A percentile compares a stretch with the other conserved stretches of the same genome.
Evolutionary conservation across 2,113 vertebrate species (phyloP).

Genomic region (Eurypyga helias): DNA sequence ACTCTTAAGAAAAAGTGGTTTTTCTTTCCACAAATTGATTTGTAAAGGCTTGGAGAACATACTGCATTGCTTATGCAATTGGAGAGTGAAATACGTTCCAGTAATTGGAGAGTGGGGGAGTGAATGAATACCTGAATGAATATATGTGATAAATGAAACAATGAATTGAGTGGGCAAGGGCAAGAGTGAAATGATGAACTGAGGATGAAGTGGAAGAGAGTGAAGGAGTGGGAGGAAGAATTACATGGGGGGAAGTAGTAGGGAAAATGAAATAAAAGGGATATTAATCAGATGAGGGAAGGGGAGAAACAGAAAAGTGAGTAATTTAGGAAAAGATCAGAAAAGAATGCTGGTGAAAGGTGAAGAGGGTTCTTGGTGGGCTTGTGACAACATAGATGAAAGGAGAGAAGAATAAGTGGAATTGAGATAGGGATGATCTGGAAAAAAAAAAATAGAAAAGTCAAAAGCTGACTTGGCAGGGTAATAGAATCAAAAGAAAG

Average conservation of each 20-base stretch:
- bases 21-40: not conserved
- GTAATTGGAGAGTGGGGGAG: not conserved
- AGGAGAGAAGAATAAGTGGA: not conserved
- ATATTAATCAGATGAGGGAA: not conserved
- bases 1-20: not conserved
- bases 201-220: not conserved
- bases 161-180: not conserved
- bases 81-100: not conserved
- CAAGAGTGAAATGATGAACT: not conserved
- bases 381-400: not conserved
- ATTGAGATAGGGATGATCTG: not conserved
- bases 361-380: not conserved
- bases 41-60: not conserved
- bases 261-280: not conserved
- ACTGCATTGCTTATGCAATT: not conserved
- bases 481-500: not conserved
- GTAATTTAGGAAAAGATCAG: not conserved
- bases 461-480: not conserved
- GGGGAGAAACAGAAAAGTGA: not conserved
- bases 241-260: not conserved
- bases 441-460: not conserved
- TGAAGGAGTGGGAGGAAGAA: not conserved
- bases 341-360: not conserved
- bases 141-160: not conserved
- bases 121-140: not conserved